Evolutionary conservation across 2,113 vertebrate species (phyloP), one percentile per base, ranked within the genome.

Genomic region (Ochotona princeps): DNA sequence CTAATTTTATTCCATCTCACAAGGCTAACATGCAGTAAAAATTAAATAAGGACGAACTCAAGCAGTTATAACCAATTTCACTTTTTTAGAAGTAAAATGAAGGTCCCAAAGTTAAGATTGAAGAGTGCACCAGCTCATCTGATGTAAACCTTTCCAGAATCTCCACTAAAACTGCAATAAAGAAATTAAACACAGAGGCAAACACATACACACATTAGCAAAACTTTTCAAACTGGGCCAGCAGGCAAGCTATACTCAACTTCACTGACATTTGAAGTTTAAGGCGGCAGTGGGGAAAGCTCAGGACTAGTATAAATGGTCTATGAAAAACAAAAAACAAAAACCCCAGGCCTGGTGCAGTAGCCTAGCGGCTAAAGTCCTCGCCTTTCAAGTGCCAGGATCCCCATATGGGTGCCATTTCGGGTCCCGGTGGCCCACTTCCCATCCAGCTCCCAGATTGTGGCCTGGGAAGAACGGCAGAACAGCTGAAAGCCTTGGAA

Each of bases 81-180:
- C 18, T 14, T 60, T 75, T 57, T 49, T 23, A 51, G 79, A 87
- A 89, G 7, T 69, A 80, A 84, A 95, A 89, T 35, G 0, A 92
- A 10, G 6, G 25, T 57, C 84, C 12, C 23, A 47, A 92, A 10
- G 47, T 61, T 91, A 94, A 82, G 35, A 69, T 13, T 26, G 57
- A 26, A 92, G n/a, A 87, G 4, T 18, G 10, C 20, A 89, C 23
- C 70, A 73, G 73, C 4, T 85, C 25, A 35, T 57, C 57, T 70
- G 20, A 88, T 82, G 66, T 76, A 82, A 96, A 69, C 81, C 26
- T n/a, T 96, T 82, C 80, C 61, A 66, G 92, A 91, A 89, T 44
- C 44, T 35, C 44, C 20, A 82, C 3, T 54, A 79, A 65, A 75
- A 78, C 81, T 57, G 90, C 28, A 6, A 88, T 28, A 90, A 76